A percentile compares a stretch with the other conserved stretches of the same genome.
Conservation (phyloP, 2,113 vertebrate species). For the Aegithalos caudatus region DNA sequence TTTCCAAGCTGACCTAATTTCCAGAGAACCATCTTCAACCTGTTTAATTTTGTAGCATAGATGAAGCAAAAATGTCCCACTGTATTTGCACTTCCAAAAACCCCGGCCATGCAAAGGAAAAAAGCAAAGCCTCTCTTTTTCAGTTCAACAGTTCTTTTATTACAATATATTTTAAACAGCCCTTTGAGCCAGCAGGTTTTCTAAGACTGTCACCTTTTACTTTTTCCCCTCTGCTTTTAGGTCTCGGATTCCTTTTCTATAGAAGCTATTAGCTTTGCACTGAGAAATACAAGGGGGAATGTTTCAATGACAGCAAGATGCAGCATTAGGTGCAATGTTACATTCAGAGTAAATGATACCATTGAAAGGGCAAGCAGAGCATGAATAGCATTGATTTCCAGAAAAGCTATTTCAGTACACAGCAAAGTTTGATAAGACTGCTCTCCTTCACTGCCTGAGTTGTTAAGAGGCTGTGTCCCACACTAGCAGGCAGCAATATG, state of each 20-base stretch:
- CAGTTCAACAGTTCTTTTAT: background rate
- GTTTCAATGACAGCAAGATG: slow-evolving; percentile 50
- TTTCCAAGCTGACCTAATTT: background rate
- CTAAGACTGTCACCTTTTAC: background rate
- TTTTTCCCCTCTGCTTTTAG: background rate
- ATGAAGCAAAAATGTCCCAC: background rate
- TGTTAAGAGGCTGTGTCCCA: background rate
- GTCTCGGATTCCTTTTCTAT: background rate
- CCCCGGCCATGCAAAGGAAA: background rate
- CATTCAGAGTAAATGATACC: slow-evolving; percentile 53
- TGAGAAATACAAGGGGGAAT: slow-evolving; percentile 36
- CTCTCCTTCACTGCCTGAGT: background rate
- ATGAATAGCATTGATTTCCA: slow-evolving; percentile 48
- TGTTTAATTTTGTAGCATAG: background rate
- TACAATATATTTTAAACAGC: background rate
- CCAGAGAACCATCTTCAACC: background rate
- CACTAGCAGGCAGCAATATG: background rate
- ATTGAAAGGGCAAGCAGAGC: slow-evolving; percentile 36
- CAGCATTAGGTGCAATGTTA: slow-evolving; percentile 21
- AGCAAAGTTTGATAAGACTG: slow-evolving; percentile 2
- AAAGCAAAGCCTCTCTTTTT: background rate
- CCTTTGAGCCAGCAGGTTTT: background rate
- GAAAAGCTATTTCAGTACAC: slow-evolving; percentile 33
- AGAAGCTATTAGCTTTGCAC: slow-evolving; percentile 1
- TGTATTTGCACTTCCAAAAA: background rate